Evolutionary conservation across 2,888 invertebrate genomes (phyloP).

Genomic region (Lithophane ornitopus): DNA sequence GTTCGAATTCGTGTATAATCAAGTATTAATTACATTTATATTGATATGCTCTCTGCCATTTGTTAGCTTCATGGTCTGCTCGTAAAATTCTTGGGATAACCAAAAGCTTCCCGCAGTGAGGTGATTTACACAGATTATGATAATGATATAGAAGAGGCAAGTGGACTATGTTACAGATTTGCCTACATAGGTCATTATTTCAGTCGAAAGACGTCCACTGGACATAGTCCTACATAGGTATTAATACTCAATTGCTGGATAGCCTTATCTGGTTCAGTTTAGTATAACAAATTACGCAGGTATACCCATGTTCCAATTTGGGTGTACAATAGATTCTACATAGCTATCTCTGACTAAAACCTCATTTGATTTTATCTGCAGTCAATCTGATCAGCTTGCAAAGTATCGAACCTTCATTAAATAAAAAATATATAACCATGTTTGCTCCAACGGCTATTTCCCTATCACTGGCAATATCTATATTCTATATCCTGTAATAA

Average conservation of each 20-base stretch:
- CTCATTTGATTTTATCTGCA: not conserved
- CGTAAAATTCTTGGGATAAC: slow-evolving; percentile 48
- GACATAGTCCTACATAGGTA: not conserved
- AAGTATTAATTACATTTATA: slow-evolving; percentile 53
- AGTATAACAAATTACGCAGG: not conserved
- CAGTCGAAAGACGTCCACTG: not conserved
- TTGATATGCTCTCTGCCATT: slow-evolving; percentile 27
- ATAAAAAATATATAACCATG: not conserved
- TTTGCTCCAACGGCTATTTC: not conserved
- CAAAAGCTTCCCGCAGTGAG: slow-evolving; percentile 45
- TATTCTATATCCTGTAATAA: slow-evolving; percentile 45
- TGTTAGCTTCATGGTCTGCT: slow-evolving; percentile 32
- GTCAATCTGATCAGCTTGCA: not conserved
- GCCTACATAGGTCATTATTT: too few species aligned
- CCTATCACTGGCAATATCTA: slow-evolving; percentile 9
- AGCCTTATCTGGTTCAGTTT: not conserved
- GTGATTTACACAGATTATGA: slow-evolving; percentile 10
- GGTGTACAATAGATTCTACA: not conserved
- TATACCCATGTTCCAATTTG: not conserved
- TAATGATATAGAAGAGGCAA: slow-evolving; percentile 19
- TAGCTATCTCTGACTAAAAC: not conserved
- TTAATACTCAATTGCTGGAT: not conserved
- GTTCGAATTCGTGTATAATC: slow-evolving; percentile 34
- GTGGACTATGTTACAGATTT: not conserved
- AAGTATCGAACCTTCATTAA: not conserved